These are phyloP conservation scores for Paratrypauchen microcephalus DNA, from an alignment of 2,797 vertebrate genomes.

Conservation along the genomic window DNA sequence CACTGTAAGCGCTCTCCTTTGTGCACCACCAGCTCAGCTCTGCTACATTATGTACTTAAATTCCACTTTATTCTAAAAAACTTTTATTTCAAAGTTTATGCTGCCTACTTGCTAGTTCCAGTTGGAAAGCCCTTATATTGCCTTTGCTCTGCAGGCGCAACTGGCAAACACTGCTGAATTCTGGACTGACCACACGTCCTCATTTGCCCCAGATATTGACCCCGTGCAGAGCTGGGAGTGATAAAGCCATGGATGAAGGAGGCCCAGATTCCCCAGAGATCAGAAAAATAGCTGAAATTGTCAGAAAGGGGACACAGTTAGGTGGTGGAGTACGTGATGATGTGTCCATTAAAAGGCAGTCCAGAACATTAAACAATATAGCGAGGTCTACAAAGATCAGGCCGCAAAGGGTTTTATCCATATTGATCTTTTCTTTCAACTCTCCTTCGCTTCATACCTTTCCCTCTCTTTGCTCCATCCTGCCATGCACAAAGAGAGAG, in stretches of 20 bases:
- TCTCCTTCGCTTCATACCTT: constrained; percentile 29
- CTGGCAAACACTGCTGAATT: constrained; percentile 11
- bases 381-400: constrained; percentile 63
- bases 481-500: constrained; percentile 18
- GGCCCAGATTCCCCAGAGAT: constrained; percentile 42
- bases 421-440: constrained; percentile 65
- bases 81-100: constrained; percentile 1
- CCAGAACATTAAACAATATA: constrained; percentile 70
- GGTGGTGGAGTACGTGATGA: constrained; percentile 64
- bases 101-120: neutral
- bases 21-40: neutral
- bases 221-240: constrained; percentile 20
- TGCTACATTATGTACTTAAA: constrained; percentile 17
- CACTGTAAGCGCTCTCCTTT: constrained; percentile 8
- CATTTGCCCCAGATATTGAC: constrained; percentile 35
- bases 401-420: constrained; percentile 55
- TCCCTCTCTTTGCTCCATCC: constrained; percentile 43
- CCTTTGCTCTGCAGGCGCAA: neutral
- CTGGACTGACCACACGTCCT: neutral
- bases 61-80: neutral
- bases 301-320: constrained; percentile 23
- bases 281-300: constrained; percentile 30
- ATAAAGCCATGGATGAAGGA: constrained; percentile 19
- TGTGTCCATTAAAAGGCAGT: constrained; percentile 64
- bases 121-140: neutral